Conservation (phyloP, 2,113 vertebrate species). For the Axis porcinus region DNA sequence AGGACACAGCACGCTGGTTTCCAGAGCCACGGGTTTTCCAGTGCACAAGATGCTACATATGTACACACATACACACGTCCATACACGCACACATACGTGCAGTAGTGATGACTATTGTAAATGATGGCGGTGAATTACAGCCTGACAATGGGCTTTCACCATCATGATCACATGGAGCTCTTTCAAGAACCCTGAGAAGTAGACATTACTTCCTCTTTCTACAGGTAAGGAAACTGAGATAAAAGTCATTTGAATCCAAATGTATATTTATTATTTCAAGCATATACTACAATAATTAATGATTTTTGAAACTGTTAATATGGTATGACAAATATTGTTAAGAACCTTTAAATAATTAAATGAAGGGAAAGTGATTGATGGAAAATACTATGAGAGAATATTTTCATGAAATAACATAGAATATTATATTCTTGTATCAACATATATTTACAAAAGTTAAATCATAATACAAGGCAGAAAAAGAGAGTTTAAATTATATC, state of each 20-base stretch:
- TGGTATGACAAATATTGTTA: not conserved
- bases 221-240: not conserved
- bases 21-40: not conserved
- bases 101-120: not conserved
- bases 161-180: not conserved
- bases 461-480: not conserved
- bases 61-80: rapidly evolving
- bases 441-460: not conserved
- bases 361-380: not conserved
- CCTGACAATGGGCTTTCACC: not conserved
- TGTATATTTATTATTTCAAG: not conserved
- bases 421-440: not conserved
- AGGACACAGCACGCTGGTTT: no score
- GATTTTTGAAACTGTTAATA: not conserved
- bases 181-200: not conserved
- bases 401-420: not conserved
- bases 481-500: not conserved
- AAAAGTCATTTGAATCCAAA: not conserved
- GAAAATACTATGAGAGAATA: not conserved
- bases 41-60: no score
- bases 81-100: not conserved
- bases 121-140: not conserved
- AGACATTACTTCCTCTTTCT: not conserved
- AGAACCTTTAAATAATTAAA: slow-evolving; percentile 1
- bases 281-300: not conserved